Base-by-base conservation (phyloP, 2,888 invertebrate genomes). In the Tupiocoris notatus region DNA sequence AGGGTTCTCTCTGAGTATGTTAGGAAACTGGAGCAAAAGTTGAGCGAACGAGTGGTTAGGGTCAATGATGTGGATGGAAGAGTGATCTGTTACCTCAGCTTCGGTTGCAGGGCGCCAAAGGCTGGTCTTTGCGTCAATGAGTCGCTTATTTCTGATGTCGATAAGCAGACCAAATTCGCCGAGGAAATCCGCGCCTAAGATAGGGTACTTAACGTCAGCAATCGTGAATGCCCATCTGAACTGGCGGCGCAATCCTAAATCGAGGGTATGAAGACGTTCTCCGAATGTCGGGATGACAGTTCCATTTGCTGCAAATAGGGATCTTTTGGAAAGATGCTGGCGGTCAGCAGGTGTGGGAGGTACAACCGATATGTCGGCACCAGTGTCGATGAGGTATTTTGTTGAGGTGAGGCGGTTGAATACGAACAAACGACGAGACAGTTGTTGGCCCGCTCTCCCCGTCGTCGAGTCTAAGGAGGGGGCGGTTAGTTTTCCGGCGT, bases 371-470 rank as follows among this genome's bases (percentile, higher is more conserved):
- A 67, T 21, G 54, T 67, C 67, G 1, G 67, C 67, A n/a, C 64
- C 64, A 22, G 20, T 7, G 20, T 63, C 64, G n/a, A 63, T 20
- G 9, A 67, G 7, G 2, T n/a, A 67, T 39, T 67, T 67, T 17
- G n/a, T n/a, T n/a, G n/a, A n/a, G n/a, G n/a, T n/a, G n/a, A n/a
- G n/a, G n/a, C n/a, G n/a, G n/a, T n/a, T n/a, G 17, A 56, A 54
- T 12, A 77, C 64, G 22, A 77, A 77, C 21, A 77, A 39, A 17
- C 77, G 71, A 63, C 76, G 61, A 18, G 61, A 20, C 6, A 54
- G 20, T 18, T 16, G n/a, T n/a, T 16, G 17, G n/a, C 54, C 61
- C 23, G 21, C 59, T 24, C 62, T 63, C 17, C 21, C 58, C 16
- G 21, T 18, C 17, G 77, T 22, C 71, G 56, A 54, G 39, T 56